Evolutionary conservation across 2,797 vertebrate species (phyloP).

Genomic region (Otolemur crassicaudatus): DNA sequence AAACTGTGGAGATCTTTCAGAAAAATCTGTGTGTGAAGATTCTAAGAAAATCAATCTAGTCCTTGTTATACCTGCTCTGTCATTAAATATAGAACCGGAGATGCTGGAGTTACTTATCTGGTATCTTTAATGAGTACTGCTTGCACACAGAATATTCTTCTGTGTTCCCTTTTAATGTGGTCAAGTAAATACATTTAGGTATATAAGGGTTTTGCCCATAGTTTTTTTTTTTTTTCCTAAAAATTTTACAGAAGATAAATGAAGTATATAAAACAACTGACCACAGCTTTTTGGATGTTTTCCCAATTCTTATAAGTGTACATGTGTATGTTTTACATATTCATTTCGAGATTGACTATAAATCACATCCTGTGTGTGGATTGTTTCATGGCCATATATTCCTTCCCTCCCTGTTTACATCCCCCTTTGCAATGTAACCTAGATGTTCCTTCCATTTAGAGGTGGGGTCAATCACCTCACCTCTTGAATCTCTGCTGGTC

Average conservation of each 20-base stretch:
- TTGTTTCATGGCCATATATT: neutral
- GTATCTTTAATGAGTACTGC: conserved; percentile 7
- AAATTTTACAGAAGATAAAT: neutral
- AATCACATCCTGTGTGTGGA: neutral
- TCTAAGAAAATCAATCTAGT: neutral
- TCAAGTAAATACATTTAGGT: neutral
- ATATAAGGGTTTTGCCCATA: neutral
- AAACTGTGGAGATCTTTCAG: neutral
- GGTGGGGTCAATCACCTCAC: neutral
- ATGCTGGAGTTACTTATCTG: neutral
- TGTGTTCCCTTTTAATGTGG: neutral
- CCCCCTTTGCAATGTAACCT: neutral
- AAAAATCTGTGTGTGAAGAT: neutral
- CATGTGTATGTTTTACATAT: neutral
- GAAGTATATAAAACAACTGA: neutral
- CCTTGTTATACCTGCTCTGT: neutral
- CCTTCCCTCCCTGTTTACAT: neutral
- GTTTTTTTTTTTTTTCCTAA: neutral
- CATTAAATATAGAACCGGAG: neutral
- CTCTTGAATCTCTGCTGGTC: neutral
- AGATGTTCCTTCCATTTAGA: neutral
- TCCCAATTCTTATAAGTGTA: neutral
- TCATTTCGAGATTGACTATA: neutral
- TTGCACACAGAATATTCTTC: neutral
- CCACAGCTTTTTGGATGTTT: neutral